Evolutionary conservation across 2,797 vertebrate species (phyloP).

Genomic region (Enteromius thamalakanensis): DNA sequence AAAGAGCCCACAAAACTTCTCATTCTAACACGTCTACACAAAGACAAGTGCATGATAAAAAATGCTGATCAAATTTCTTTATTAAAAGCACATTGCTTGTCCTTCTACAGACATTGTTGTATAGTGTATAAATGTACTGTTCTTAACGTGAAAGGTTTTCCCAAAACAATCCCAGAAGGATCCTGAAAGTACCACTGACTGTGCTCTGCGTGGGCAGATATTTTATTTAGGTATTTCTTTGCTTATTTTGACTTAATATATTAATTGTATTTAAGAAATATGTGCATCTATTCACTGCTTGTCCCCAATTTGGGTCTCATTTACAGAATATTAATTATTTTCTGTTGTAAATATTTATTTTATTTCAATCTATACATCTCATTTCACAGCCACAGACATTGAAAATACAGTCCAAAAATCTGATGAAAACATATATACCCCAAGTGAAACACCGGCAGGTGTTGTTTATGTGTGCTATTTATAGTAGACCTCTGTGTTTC

Average conservation of each 20-base stretch:
- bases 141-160: background rate
- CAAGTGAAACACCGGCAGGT: background rate
- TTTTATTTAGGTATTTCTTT: background rate
- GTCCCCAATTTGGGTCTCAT: background rate
- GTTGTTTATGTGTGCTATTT: background rate
- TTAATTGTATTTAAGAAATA: background rate
- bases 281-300: background rate
- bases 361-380: background rate
- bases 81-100: conserved; percentile 59
- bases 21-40: background rate
- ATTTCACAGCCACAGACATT: background rate
- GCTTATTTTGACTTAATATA: no score
- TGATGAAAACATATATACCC: background rate
- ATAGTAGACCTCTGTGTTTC: background rate
- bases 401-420: background rate
- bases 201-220: background rate
- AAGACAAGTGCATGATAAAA: background rate
- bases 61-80: conserved; percentile 50
- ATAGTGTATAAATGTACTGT: background rate
- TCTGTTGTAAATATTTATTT: background rate
- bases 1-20: background rate
- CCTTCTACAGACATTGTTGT: background rate
- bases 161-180: background rate
- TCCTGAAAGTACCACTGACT: background rate
- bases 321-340: background rate